These are phyloP conservation scores for Mercenaria mercenaria DNA, from an alignment of 1,140 invertebrate genomes.

Conservation along the genomic window DNA sequence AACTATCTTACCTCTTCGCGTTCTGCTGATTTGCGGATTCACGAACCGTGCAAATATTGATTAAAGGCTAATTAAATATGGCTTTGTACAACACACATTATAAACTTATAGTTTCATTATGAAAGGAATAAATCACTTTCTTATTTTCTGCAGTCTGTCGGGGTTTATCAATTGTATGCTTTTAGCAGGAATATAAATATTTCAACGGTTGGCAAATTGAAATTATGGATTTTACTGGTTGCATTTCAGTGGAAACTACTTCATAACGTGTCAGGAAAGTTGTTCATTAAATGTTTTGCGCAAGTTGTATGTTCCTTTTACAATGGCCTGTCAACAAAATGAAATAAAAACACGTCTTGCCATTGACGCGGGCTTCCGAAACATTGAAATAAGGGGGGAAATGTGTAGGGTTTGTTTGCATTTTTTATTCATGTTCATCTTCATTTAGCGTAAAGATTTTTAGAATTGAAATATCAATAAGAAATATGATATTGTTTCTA, in stretches of 20 bases:
- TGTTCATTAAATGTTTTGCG: neutral
- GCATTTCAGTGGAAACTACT: neutral
- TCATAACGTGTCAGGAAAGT: neutral
- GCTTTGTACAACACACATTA: neutral
- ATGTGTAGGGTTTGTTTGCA: no score
- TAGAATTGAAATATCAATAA: no score
- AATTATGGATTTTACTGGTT: slow-evolving; percentile 20
- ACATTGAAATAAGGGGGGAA: no score
- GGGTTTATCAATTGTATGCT: slow-evolving; percentile 5
- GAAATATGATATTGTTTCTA: no score
- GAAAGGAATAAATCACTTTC: neutral
- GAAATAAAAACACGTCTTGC: neutral
- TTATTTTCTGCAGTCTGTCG: neutral
- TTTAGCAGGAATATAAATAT: slow-evolving; percentile 39
- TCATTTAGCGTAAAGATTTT: no score
- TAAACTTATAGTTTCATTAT: neutral
- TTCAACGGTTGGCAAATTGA: slow-evolving; percentile 46
- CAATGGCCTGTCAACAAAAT: neutral
- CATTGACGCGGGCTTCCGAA: neutral
- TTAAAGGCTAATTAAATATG: neutral
- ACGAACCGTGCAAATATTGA: neutral
- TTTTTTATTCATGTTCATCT: no score
- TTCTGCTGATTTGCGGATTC: no score
- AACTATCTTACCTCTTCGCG: no score
- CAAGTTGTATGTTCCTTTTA: neutral